Base-by-base conservation (phyloP, 1,140 invertebrate genomes). In the Aphelenchoides besseyi region DNA sequence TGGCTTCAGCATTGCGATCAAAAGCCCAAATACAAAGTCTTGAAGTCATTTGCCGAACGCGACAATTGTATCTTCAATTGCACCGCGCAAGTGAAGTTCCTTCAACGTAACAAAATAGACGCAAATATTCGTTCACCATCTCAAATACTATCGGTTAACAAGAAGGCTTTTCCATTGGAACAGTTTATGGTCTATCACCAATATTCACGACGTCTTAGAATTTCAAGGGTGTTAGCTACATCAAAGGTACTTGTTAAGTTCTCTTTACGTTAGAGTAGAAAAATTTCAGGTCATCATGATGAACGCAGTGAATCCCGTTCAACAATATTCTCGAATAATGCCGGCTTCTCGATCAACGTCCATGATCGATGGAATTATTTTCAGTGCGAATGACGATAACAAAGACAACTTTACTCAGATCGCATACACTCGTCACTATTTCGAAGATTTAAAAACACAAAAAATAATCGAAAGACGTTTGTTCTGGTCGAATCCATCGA, bases 1-100 rank as follows among this genome's bases (percentile, higher is more conserved):
- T 32, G 18, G n/a, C 63, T 66, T 12, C 12, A 66, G n/a, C 12
- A 16, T 23, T 33, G 32, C 30, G 63, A 66, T 66, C 16, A 66
- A 18, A 30, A 16, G n/a, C 59, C 59, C 30, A n/a, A 30, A 16
- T 61, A 61, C 30, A 61, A 30, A n/a, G 26, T 61, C 18, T 18
- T 61, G 59, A n/a, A 30, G 59, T 18, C n/a, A 2, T 18, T 61
- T n/a, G 2, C 28, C n/a, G 59, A 61, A 26, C n/a, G 59, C 16
- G 41, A 48, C 23, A 12, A 12, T 23, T 12, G 12, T 23, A 23
- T 48, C 23, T 12, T 48, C 12, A 48, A 48, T 23, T 23, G 12
- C 5, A 33, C 5, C 5, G 23, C 5, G 12, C 26, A 59, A 33
- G 5, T 8, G 18, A 12, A 8, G 55, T 18, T 59, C 18, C 18